Conservation (phyloP, 2,797 vertebrate species). For the Helicolenus hilgendorfi region DNA sequence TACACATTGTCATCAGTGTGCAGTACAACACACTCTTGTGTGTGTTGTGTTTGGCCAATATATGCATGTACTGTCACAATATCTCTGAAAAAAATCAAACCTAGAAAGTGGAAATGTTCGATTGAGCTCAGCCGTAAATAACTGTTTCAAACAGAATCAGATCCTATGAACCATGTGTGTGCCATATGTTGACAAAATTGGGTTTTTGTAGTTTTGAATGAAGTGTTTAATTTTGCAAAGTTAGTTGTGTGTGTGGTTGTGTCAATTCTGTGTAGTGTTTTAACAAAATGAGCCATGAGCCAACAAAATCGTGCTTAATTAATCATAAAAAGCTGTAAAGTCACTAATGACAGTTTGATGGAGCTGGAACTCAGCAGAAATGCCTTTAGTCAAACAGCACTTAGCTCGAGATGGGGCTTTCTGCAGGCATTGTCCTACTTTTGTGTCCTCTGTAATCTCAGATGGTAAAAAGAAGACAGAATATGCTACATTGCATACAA, state of each 20-base stretch:
- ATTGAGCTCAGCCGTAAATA: no score
- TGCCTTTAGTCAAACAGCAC: not conserved
- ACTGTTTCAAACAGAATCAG: no score
- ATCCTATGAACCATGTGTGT: not conserved
- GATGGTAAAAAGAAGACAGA: not conserved
- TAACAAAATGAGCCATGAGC: not conserved
- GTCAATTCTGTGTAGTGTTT: not conserved
- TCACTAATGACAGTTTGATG: slow-evolving; percentile 28
- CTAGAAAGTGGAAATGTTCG: no score
- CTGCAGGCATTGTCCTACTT: slow-evolving; percentile 8
- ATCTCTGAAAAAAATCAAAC: no score
- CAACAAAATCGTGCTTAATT: not conserved
- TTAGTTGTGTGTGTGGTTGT: not conserved
- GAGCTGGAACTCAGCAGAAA: slow-evolving; percentile 28
- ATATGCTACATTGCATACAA: not conserved
- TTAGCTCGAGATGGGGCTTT: not conserved
- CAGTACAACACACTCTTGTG: no score
- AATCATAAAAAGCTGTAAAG: not conserved
- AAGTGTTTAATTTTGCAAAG: not conserved
- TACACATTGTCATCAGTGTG: no score
- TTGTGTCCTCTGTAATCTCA: not conserved
- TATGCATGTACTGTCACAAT: no score
- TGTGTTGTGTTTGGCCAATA: no score
- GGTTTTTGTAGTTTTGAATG: not conserved
- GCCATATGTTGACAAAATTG: not conserved